Conservation (phyloP, 1,140 invertebrate genomes). For the Cyclina sinensis region DNA sequence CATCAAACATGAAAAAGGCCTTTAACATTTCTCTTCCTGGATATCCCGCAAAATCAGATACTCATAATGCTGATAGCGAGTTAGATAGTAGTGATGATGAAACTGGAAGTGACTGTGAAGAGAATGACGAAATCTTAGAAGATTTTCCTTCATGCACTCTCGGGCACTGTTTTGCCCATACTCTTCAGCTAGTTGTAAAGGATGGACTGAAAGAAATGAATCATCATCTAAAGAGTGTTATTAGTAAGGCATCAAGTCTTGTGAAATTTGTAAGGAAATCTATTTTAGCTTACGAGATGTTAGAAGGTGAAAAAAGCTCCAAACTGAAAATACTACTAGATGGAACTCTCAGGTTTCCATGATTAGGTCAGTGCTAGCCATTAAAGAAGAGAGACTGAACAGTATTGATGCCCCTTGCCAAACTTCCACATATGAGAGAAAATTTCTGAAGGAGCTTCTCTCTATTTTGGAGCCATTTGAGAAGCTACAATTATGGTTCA, state of each 20-base stretch:
- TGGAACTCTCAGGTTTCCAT: constrained; percentile 64
- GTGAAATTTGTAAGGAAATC: constrained; percentile 63
- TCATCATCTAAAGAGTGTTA: not conserved
- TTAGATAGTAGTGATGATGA: too few relatives aligned
- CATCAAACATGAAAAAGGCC: constrained; percentile 63
- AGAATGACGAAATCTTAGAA: not conserved
- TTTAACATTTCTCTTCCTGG: constrained; percentile 60
- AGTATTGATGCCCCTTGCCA: too few relatives aligned
- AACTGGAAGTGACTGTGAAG: not conserved
- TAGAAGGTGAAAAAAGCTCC: constrained; percentile 64
- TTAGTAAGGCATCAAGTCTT: too few relatives aligned
- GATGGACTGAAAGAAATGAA: not conserved
- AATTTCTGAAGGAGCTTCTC: too few relatives aligned
- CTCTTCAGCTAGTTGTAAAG: too few relatives aligned
- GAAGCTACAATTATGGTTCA: too few relatives aligned
- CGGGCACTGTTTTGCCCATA: not conserved
- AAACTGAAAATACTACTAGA: too few relatives aligned
- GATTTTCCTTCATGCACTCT: not conserved
- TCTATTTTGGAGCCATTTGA: not conserved
- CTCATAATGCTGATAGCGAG: not conserved
- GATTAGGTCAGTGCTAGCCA: constrained; percentile 53
- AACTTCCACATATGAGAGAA: too few relatives aligned
- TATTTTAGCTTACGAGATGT: constrained; percentile 48
- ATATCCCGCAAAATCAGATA: constrained; percentile 13
- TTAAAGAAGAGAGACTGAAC: constrained; percentile 2